A percentile compares a stretch with the other conserved stretches of the same genome.
Evolutionary conservation across 2,888 invertebrate genomes (phyloP).

Genomic region (Spilosoma lubricipeda): DNA sequence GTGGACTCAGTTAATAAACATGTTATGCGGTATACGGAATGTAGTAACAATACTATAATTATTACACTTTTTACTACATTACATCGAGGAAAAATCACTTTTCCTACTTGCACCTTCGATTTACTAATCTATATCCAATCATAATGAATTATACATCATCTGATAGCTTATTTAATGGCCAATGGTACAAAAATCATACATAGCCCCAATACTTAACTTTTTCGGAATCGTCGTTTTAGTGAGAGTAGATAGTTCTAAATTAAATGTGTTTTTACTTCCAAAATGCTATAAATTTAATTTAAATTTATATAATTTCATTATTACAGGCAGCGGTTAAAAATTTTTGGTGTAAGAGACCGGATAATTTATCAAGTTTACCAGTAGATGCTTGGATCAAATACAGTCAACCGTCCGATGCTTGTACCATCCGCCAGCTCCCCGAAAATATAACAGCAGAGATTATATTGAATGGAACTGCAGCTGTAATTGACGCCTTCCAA

Average conservation of each 20-base stretch:
- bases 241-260: not conserved
- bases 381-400: conserved; percentile 88
- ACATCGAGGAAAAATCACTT: too few relatives aligned
- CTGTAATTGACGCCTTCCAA: conserved; percentile 71
- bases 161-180: too few relatives aligned
- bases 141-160: too few relatives aligned
- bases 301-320: not conserved
- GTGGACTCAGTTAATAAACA: too few relatives aligned
- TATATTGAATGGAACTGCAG: conserved; percentile 74
- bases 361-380: conserved; percentile 83
- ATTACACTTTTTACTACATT: too few relatives aligned
- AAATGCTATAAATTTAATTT: not conserved
- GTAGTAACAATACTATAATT: too few relatives aligned
- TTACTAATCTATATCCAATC: too few relatives aligned
- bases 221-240: too few relatives aligned
- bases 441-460: conserved; percentile 69
- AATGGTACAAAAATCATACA: too few relatives aligned
- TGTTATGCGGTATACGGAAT: too few relatives aligned
- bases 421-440: conserved; percentile 83
- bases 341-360: conserved; percentile 90
- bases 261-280: not conserved
- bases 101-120: too few relatives aligned
- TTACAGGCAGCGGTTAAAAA: conserved; percentile 87
- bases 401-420: conserved; percentile 88
- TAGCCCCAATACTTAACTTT: too few relatives aligned